Percentiles rank a stretch among this genome's conserved stretches.
These are phyloP conservation scores for Rhamphomyia laevipes DNA, from an alignment of 2,888 invertebrate genomes.

Conservation along the genomic window DNA sequence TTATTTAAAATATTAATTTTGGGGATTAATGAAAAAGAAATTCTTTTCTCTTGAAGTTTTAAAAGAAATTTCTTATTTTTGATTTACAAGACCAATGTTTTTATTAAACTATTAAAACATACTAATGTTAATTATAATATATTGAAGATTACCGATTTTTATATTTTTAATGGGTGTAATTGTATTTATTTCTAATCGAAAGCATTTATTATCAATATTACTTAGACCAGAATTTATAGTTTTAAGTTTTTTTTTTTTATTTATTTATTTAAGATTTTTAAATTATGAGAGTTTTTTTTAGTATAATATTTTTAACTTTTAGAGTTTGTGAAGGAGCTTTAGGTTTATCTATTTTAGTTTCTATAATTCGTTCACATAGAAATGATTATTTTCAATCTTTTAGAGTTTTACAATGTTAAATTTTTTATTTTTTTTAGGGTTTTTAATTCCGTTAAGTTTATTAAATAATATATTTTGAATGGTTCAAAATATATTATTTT, in stretches of 20 bases:
- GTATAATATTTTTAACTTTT: constrained; percentile 49
- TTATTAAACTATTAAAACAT: constrained; percentile 52
- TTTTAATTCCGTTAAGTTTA: constrained; percentile 44
- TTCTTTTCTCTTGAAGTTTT: constrained; percentile 49
- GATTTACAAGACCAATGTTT: constrained; percentile 59
- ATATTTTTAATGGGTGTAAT: constrained; percentile 42
- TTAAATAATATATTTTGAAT: constrained; percentile 42
- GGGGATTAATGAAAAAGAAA: constrained; percentile 50
- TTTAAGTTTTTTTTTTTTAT: constrained; percentile 41
- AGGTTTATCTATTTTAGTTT: constrained; percentile 50
- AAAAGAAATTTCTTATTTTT: constrained; percentile 46
- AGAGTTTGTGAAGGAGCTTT: constrained; percentile 53
- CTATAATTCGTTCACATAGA: constrained; percentile 48
- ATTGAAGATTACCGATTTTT: constrained; percentile 37
- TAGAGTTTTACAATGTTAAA: constrained; percentile 48
- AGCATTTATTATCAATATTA: constrained; percentile 47
- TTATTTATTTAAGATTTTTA: constrained; percentile 39
- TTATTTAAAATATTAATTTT: constrained; percentile 58
- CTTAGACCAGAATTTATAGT: constrained; percentile 50
- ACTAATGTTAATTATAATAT: constrained; percentile 40
- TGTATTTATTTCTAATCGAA: constrained; percentile 44
- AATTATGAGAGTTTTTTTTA: constrained; percentile 44
- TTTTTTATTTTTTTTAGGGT: constrained; percentile 40
- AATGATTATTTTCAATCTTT: constrained; percentile 52
- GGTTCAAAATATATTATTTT: constrained; percentile 42